Conservation (phyloP, 2,888 invertebrate species). For the Chirona hameri region DNA sequence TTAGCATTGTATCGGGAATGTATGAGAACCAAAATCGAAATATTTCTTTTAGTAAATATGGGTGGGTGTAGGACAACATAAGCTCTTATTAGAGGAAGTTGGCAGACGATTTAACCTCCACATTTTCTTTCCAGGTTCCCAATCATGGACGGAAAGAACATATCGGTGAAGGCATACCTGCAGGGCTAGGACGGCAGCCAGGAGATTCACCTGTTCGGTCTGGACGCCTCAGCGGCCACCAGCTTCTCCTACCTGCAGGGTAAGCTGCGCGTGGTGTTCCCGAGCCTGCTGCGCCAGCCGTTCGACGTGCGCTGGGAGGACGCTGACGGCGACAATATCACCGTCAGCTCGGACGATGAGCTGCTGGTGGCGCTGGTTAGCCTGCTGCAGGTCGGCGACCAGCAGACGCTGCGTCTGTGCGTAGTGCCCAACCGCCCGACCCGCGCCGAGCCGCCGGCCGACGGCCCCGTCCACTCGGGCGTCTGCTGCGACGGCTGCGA, state of each 20-base stretch:
- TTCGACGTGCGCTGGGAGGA: conserved; percentile 36
- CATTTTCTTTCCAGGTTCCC: neutral
- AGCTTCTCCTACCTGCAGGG: conserved; percentile 36
- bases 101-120: too few relatives aligned
- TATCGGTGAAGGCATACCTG: conserved; percentile 38
- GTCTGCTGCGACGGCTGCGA: conserved; percentile 73
- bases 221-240: conserved; percentile 36
- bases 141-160: too few relatives aligned
- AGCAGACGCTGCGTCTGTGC: too few relatives aligned
- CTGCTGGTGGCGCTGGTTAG: conserved; percentile 37
- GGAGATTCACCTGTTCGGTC: conserved; percentile 37
- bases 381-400: conserved; percentile 31
- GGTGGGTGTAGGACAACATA: too few relatives aligned
- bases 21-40: too few relatives aligned
- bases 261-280: conserved; percentile 35
- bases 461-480: conserved; percentile 51
- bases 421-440: too few relatives aligned
- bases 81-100: too few relatives aligned
- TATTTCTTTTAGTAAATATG: too few relatives aligned
- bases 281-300: too few relatives aligned
- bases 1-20: too few relatives aligned
- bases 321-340: conserved; percentile 36
- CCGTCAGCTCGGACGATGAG: conserved; percentile 37
- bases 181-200: conserved; percentile 33
- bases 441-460: too few relatives aligned